These are phyloP conservation scores for Ptychochromis oligacanthus DNA, from an alignment of 2,113 vertebrate species.

Conservation along the genomic window DNA sequence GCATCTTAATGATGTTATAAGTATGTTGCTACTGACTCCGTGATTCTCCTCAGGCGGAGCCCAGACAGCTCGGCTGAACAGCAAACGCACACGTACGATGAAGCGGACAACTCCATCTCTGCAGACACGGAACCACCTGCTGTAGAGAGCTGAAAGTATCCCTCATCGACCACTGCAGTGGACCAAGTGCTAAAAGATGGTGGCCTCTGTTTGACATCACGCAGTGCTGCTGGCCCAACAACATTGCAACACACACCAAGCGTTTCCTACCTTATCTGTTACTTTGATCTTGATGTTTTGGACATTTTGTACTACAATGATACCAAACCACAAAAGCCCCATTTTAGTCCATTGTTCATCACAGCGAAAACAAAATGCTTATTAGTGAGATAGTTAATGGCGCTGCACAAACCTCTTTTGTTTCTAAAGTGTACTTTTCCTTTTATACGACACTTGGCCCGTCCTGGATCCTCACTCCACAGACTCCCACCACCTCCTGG, in stretches of 20 bases:
- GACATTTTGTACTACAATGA: slow-evolving; percentile 64
- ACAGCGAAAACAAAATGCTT: slow-evolving; percentile 52
- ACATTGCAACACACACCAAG: slow-evolving; percentile 31
- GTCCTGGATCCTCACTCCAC: slow-evolving; percentile 41
- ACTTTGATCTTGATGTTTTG: slow-evolving; percentile 48
- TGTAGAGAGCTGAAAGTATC: slow-evolving; percentile 74
- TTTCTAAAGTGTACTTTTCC: slow-evolving; percentile 60
- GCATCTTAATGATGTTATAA: background rate
- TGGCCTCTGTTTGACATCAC: slow-evolving; percentile 51
- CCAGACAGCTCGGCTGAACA: slow-evolving; percentile 69
- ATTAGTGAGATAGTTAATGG: slow-evolving; percentile 53
- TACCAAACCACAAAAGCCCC: slow-evolving; percentile 47
- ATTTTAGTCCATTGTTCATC: slow-evolving; percentile 50
- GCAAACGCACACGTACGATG: slow-evolving; percentile 59
- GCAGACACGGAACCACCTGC: slow-evolving; percentile 65
- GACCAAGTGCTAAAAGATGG: slow-evolving; percentile 73
- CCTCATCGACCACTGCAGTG: slow-evolving; percentile 32
- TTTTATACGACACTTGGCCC: slow-evolving; percentile 61
- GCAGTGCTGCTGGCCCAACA: slow-evolving; percentile 16
- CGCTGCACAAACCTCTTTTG: slow-evolving; percentile 8
- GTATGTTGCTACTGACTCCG: background rate
- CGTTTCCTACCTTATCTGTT: slow-evolving; percentile 54
- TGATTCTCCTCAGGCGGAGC: slow-evolving; percentile 55
- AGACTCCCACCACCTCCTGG: slow-evolving; percentile 10
- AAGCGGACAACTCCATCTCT: slow-evolving; percentile 59